Evolutionary conservation across 2,113 vertebrate genomes (phyloP).

Genomic region (Galemys pyrenaicus): DNA sequence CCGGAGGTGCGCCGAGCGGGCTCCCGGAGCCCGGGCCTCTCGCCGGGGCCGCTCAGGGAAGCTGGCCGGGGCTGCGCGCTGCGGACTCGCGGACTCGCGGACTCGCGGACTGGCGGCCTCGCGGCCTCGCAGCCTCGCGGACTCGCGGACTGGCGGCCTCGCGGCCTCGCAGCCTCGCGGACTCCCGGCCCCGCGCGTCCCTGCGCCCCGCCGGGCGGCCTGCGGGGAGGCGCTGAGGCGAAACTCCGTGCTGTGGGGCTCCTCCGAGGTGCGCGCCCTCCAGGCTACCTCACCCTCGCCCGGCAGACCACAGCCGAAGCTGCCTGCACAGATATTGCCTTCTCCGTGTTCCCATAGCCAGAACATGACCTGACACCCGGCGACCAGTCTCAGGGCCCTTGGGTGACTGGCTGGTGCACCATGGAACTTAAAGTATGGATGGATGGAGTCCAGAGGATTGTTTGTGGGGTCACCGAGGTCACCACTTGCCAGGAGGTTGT

Average conservation of each 20-base stretch:
- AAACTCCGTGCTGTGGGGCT: too few species aligned
- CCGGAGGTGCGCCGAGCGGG: background rate
- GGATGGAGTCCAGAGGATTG: conserved; percentile 97
- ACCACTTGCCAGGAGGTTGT: conserved; percentile 99
- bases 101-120: too few species aligned
- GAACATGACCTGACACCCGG: conserved; percentile 82
- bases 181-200: too few species aligned
- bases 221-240: conserved; percentile 69
- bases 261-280: too few species aligned
- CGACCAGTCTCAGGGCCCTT: conserved; percentile 76
- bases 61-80: background rate
- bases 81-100: background rate
- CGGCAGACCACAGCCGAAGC: too few species aligned
- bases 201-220: conserved; percentile 51
- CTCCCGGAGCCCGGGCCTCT: conserved; percentile 22
- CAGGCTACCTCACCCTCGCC: too few species aligned
- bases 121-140: too few species aligned
- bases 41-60: background rate
- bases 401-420: conserved; percentile 80
- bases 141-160: too few species aligned
- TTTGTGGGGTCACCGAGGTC: conserved; percentile 97
- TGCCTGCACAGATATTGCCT: conserved; percentile 55
- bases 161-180: too few species aligned
- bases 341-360: background rate
- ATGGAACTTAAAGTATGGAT: conserved; percentile 99